These are phyloP conservation scores for Aspidapion aeneum DNA, from an alignment of 2,888 invertebrate species.

Conservation along the genomic window DNA sequence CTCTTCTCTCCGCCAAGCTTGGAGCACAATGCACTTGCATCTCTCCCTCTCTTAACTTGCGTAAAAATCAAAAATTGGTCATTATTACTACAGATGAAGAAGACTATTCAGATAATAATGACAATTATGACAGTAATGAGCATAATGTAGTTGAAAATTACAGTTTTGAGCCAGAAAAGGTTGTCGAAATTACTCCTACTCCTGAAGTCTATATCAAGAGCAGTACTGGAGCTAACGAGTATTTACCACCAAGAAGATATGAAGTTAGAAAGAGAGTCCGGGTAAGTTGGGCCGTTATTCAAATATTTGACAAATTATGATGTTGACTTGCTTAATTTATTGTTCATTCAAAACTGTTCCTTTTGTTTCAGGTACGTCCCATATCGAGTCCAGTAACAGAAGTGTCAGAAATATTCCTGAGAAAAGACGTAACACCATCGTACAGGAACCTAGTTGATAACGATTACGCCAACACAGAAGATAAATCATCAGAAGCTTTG, in stretches of 20 bases:
- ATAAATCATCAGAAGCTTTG: slow-evolving; percentile 29
- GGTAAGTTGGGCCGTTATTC: slow-evolving; percentile 20
- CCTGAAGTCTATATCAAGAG: slow-evolving; percentile 31
- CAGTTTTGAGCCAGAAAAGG: slow-evolving; percentile 35
- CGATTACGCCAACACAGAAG: not conserved
- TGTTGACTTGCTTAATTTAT: not conserved
- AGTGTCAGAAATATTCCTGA: slow-evolving; percentile 20
- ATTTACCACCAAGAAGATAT: slow-evolving; percentile 19
- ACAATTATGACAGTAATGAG: slow-evolving; percentile 36
- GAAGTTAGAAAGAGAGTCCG: slow-evolving; percentile 29
- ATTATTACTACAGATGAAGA: slow-evolving; percentile 33
- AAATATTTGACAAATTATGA: not conserved
- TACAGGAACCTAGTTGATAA: slow-evolving; percentile 11
- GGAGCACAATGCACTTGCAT: slow-evolving; percentile 72
- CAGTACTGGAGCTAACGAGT: slow-evolving; percentile 22
- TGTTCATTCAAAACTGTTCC: too few relatives aligned
- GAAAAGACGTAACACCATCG: slow-evolving; percentile 16
- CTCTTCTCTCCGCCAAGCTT: slow-evolving; percentile 64
- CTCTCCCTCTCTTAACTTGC: slow-evolving; percentile 54
- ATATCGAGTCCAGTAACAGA: slow-evolving; percentile 21
- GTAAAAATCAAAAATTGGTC: slow-evolving; percentile 43
- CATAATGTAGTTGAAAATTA: slow-evolving; percentile 35
- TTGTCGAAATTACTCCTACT: slow-evolving; percentile 35
- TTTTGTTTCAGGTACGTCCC: slow-evolving; percentile 20
- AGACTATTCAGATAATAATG: slow-evolving; percentile 28